Conservation (phyloP, 2,797 vertebrate species). For the Sphenodon punctatus region DNA sequence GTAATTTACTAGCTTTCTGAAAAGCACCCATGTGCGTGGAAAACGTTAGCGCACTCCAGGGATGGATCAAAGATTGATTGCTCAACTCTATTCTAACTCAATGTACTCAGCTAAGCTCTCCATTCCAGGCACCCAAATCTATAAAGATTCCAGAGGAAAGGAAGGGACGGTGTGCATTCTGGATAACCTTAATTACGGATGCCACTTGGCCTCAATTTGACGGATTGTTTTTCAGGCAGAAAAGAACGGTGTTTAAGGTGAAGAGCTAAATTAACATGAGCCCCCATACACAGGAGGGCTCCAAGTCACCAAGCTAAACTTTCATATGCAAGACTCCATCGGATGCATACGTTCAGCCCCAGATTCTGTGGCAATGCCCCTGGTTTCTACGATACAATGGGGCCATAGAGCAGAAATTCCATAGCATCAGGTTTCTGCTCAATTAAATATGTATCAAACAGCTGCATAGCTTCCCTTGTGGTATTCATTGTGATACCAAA, state of each 20-base stretch:
- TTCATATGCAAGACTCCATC: neutral
- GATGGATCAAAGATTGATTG: slow-evolving; percentile 63
- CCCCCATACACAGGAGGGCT: neutral
- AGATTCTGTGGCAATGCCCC: neutral
- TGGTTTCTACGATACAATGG: no score
- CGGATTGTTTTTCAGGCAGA: neutral
- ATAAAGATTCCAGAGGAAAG: slow-evolving; percentile 7
- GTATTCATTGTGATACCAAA: neutral
- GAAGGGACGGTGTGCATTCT: neutral
- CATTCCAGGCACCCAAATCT: slow-evolving; percentile 34
- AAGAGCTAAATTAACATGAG: neutral
- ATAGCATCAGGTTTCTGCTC: neutral
- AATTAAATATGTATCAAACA: neutral
- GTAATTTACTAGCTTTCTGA: slow-evolving; percentile 67
- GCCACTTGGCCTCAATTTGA: neutral
- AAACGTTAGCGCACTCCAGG: slow-evolving; percentile 62
- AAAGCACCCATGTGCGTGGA: slow-evolving; percentile 62
- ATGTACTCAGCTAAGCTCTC: neutral
- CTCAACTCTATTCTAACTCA: slow-evolving; percentile 32
- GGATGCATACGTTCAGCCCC: neutral
- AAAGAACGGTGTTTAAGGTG: neutral
- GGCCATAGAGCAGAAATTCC: neutral
- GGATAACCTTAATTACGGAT: neutral
- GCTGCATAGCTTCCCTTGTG: neutral
- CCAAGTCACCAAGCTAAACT: neutral